Conservation (phyloP, 1,140 invertebrate genomes). For the Agrypnia vestita region DNA sequence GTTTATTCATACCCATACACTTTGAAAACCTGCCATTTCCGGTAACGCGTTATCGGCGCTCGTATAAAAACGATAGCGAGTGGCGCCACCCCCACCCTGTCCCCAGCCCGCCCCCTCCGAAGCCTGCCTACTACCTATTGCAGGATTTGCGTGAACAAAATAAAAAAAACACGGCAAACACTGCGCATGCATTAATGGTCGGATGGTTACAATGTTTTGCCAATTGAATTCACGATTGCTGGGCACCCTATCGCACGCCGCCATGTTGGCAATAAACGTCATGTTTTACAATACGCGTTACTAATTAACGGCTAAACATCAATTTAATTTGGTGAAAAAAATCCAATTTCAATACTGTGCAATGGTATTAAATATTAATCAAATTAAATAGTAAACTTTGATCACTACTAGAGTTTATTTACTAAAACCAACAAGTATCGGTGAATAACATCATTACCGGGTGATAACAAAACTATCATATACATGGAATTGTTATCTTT, state of each 20-base stretch:
- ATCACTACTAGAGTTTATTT: too few species aligned
- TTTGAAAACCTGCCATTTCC: constrained; percentile 6
- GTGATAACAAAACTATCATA: too few species aligned
- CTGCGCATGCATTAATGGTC: constrained; percentile 27
- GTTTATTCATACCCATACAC: background rate
- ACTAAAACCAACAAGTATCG: too few species aligned
- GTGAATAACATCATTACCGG: too few species aligned
- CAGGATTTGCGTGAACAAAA: background rate
- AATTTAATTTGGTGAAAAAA: background rate
- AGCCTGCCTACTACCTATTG: background rate
- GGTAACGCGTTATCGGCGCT: background rate
- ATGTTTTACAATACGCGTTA: constrained; percentile 8
- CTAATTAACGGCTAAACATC: background rate
- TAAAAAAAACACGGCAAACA: background rate
- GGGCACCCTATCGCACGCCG: constrained; percentile 24
- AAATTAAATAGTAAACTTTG: too few species aligned
- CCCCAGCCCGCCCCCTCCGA: background rate
- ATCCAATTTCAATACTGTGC: too few species aligned
- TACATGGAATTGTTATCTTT: too few species aligned
- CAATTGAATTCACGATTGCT: constrained; percentile 47
- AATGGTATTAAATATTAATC: too few species aligned
- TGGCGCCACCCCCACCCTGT: too few species aligned
- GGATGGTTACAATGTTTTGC: constrained; percentile 44
- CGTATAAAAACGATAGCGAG: background rate
- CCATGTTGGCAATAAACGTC: constrained; percentile 34